Conservation (phyloP, 1,140 invertebrate species). For the Brachionus paranguensis region DNA sequence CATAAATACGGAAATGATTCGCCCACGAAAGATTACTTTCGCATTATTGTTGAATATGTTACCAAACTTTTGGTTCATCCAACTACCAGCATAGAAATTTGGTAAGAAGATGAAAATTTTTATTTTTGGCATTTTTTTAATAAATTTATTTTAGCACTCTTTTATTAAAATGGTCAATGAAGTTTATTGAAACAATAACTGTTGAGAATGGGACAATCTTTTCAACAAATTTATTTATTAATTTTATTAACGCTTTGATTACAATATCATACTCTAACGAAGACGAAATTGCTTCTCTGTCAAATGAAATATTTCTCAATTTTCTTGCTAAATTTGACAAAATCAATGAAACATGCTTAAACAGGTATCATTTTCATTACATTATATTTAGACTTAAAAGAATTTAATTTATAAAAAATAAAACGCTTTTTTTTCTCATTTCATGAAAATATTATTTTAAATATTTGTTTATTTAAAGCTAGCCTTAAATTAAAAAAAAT, state of each 20-base stretch:
- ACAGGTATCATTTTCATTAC: background rate
- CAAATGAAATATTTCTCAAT: background rate
- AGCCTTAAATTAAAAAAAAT: too few species aligned
- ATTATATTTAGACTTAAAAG: background rate
- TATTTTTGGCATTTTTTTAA: background rate
- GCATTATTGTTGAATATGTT: background rate
- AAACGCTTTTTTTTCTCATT: background rate
- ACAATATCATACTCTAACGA: background rate
- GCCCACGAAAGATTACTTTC: constrained; percentile 29
- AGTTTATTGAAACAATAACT: constrained; percentile 16
- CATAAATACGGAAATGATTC: background rate
- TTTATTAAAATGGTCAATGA: constrained; percentile 24
- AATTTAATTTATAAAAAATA: background rate
- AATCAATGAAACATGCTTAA: background rate
- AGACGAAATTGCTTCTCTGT: background rate
- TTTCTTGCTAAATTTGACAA: background rate
- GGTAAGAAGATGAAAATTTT: background rate
- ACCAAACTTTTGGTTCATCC: constrained; percentile 12
- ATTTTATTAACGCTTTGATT: constrained; percentile 27
- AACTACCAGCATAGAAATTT: background rate
- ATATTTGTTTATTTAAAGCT: too few species aligned
- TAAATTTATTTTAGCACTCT: background rate
- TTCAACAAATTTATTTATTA: background rate
- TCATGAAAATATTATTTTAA: background rate
- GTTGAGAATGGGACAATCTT: background rate